Evolutionary conservation across 2,888 invertebrate genomes (phyloP).

Genomic region (Malacosoma neustria): DNA sequence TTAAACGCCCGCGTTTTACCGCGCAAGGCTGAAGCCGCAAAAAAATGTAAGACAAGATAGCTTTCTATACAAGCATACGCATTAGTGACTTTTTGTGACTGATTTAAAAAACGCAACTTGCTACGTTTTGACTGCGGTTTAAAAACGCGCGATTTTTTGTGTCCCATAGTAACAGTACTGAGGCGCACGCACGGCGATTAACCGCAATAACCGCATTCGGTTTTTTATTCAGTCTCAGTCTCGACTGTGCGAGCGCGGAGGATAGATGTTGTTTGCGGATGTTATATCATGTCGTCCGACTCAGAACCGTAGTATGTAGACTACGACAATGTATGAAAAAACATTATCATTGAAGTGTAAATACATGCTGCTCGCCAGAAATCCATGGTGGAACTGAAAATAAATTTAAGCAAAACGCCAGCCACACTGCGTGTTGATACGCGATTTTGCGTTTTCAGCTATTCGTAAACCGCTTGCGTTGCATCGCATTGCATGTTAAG

Average conservation of each 20-base stretch:
- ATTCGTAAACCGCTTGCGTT: not conserved
- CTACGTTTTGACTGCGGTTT: too few species aligned
- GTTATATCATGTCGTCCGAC: not conserved
- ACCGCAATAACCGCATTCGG: not conserved
- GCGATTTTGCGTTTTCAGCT: not conserved
- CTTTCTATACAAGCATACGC: too few species aligned
- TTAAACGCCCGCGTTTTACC: not conserved
- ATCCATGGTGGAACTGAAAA: not conserved
- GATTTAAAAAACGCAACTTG: too few species aligned
- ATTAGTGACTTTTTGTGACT: too few species aligned
- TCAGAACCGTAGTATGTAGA: too few species aligned
- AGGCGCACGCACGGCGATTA: not conserved
- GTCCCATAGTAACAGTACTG: not conserved
- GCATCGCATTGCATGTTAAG: not conserved
- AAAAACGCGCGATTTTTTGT: not conserved
- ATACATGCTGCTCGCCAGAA: not conserved
- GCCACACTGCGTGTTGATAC: not conserved
- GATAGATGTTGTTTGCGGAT: not conserved
- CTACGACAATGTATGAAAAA: not conserved
- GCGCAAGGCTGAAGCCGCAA: too few species aligned
- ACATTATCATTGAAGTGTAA: not conserved
- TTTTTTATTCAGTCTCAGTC: not conserved
- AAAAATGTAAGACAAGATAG: too few species aligned
- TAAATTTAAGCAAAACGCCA: not conserved
- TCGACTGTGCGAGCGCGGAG: not conserved